phyloP scores from a whole-genome alignment of 2,888 invertebrate species.

The Ashinkailepas kermadecensis region DNA sequence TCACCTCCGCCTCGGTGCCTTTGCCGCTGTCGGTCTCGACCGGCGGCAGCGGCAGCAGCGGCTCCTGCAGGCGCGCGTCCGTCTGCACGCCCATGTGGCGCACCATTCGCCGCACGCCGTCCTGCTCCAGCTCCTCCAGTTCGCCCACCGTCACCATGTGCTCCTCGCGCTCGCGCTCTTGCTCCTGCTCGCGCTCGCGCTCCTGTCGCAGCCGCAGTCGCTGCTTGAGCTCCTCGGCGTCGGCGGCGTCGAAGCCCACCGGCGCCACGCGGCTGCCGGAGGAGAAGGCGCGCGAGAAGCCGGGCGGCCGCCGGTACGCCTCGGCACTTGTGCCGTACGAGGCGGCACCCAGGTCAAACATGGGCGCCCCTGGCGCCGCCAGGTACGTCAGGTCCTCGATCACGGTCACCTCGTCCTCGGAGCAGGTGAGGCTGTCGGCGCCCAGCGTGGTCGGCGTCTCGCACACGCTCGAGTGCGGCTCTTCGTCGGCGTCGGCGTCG shows the following conservation, averaged over 20 bases:
- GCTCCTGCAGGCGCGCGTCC: constrained; percentile 25
- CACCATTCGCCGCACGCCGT: constrained; percentile 45
- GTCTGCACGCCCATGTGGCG: constrained; percentile 22
- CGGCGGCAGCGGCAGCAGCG: constrained; percentile 24
- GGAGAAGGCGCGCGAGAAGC: background rate
- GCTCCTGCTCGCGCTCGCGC: constrained; percentile 59
- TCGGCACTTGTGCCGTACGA: constrained; percentile 3
- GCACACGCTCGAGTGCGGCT: constrained; percentile 16
- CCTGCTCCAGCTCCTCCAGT: constrained; percentile 40
- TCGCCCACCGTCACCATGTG: constrained; percentile 46
- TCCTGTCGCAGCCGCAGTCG: constrained; percentile 56
- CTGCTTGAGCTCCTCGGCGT: constrained; percentile 57
- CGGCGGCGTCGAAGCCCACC: constrained; percentile 30
- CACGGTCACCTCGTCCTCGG: constrained; percentile 33
- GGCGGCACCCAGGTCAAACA: background rate
- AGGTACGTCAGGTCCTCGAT: constrained; percentile 19
- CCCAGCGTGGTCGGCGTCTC: constrained; percentile 27
- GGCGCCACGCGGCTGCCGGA: constrained; percentile 10
- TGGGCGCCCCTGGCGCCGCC: background rate
- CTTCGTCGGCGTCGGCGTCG: constrained; percentile 24
- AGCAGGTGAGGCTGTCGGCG: constrained; percentile 30
- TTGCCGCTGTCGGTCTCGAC: constrained; percentile 35
- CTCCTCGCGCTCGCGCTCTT: constrained; percentile 43
- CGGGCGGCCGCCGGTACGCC: background rate
- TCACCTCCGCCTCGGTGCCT: constrained; percentile 18